These are phyloP conservation scores for Zootoca vivipara DNA, from an alignment of 2,113 vertebrate genomes.

Conservation along the genomic window DNA sequence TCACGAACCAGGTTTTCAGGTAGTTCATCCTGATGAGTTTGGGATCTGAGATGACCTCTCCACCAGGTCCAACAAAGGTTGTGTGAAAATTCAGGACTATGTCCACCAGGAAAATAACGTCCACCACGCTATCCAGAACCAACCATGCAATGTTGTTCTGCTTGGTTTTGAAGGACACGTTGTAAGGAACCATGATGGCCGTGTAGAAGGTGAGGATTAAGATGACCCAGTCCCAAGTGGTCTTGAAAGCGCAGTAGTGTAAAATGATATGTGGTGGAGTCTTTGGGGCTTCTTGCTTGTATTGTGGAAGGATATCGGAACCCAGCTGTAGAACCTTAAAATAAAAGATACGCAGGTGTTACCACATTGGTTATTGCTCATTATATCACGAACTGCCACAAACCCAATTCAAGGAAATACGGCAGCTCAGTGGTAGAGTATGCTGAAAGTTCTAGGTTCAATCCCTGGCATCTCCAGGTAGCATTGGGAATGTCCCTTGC, in stretches of 20 bases:
- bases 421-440: too few relatives aligned
- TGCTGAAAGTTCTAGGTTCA: neutral
- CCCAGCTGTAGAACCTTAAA: conserved; percentile 94
- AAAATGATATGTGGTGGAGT: conserved; percentile 97
- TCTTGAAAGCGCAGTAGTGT: conserved; percentile 98
- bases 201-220: conserved; percentile 98
- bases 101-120: conserved; percentile 97
- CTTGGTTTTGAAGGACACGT: conserved; percentile 96
- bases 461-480: too few relatives aligned
- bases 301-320: conserved; percentile 97
- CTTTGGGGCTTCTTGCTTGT: conserved; percentile 98
- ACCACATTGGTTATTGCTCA: too few relatives aligned
- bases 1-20: conserved; percentile 98
- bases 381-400: neutral
- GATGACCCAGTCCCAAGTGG: conserved; percentile 99
- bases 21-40: conserved; percentile 99
- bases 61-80: conserved; percentile 96
- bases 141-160: conserved; percentile 98
- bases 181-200: conserved; percentile 98
- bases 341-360: conserved; percentile 20
- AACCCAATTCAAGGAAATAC: neutral
- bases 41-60: conserved; percentile 96
- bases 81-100: conserved; percentile 98
- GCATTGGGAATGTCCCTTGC: too few relatives aligned
- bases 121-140: conserved; percentile 97